A percentile compares a stretch with the other conserved stretches of the same genome.
Evolutionary conservation across 2,888 invertebrate species (phyloP).

Genomic region (Stomorhina lunata): DNA sequence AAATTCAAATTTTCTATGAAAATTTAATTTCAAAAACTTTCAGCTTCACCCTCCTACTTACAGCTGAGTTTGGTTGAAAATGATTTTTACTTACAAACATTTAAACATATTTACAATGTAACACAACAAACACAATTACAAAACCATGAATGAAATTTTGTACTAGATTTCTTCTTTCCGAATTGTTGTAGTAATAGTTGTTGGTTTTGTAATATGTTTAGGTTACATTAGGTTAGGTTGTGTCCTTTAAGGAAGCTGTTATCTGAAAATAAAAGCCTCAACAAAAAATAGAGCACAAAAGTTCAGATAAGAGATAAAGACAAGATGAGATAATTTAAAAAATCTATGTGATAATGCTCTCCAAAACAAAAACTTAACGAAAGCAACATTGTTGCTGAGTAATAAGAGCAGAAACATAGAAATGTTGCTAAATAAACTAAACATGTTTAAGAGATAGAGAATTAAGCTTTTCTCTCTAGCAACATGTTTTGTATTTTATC

Average conservation of each 20-base stretch:
- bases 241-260: conserved; percentile 49
- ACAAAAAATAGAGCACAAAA: neutral
- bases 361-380: conserved; percentile 7
- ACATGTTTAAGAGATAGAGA: neutral
- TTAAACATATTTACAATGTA: neutral
- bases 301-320: neutral
- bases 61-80: conserved; percentile 24
- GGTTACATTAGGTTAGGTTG: conserved; percentile 58
- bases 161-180: conserved; percentile 14
- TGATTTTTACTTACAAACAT: conserved; percentile 24
- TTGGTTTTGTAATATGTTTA: conserved; percentile 19
- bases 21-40: too few relatives aligned
- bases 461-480: neutral
- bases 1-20: too few relatives aligned
- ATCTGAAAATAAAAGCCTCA: neutral
- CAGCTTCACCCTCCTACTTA: neutral
- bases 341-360: neutral
- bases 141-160: conserved; percentile 56
- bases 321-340: neutral
- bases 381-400: conserved; percentile 16
- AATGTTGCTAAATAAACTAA: too few relatives aligned
- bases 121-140: conserved; percentile 1
- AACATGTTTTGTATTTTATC: neutral
- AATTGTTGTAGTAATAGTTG: conserved; percentile 15
- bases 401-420: neutral